Conservation (phyloP, 2,113 vertebrate genomes). For the Anarhynchus alexandrinus region DNA sequence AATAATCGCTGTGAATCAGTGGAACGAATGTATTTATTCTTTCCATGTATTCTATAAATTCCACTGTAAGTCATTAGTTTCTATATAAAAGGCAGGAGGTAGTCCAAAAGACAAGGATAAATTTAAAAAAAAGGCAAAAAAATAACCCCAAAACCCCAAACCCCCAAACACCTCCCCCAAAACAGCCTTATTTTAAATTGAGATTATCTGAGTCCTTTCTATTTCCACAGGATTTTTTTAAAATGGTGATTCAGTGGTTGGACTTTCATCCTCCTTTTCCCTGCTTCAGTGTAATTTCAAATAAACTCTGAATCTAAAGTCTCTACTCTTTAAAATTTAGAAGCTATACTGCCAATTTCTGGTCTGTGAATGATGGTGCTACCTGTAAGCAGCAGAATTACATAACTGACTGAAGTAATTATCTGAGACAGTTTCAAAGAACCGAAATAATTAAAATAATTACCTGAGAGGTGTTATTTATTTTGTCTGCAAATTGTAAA, state of each 20-base stretch:
- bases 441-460: slow-evolving; percentile 2
- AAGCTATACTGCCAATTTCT: background rate
- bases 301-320: background rate
- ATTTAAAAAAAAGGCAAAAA: background rate
- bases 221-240: background rate
- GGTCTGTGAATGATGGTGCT: background rate
- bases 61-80: background rate
- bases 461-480: background rate
- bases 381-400: background rate
- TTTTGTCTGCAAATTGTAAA: background rate
- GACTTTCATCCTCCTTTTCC: background rate
- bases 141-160: background rate
- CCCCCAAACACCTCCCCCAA: background rate
- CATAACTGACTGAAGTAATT: background rate
- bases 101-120: background rate
- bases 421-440: background rate
- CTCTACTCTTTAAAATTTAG: background rate
- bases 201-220: background rate
- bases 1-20: background rate
- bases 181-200: background rate
- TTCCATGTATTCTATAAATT: background rate
- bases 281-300: background rate
- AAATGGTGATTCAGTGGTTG: background rate
- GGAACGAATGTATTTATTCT: background rate
- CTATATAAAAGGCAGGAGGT: background rate